Evolutionary conservation across 2,888 invertebrate genomes (phyloP).

Genomic region (Smittia sp.): DNA sequence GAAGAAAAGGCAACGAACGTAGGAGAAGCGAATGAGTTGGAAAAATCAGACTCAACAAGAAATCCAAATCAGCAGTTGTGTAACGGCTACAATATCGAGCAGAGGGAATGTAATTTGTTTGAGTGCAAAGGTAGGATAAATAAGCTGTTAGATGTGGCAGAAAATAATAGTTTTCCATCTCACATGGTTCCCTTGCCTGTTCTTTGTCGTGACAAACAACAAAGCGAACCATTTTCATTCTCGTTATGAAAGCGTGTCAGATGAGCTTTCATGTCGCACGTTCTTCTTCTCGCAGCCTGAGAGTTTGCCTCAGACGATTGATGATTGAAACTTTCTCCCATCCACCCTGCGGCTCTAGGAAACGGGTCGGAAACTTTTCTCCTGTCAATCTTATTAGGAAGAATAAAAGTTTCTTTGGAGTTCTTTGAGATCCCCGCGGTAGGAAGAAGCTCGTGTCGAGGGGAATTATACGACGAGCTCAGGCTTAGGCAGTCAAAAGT

Average conservation of each 20-base stretch:
- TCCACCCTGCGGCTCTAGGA: too few relatives aligned
- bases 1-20: conserved; percentile 20
- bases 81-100: conserved; percentile 54
- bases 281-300: too few relatives aligned
- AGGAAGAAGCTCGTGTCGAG: too few relatives aligned
- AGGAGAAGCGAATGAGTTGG: conserved; percentile 39
- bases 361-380: neutral
- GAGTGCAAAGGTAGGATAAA: conserved; percentile 51
- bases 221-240: too few relatives aligned
- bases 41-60: conserved; percentile 32
- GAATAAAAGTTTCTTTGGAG: neutral
- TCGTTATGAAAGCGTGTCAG: too few relatives aligned
- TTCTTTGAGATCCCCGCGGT: neutral
- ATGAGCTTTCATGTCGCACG: too few relatives aligned
- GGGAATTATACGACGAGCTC: too few relatives aligned
- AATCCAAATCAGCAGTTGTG: conserved; percentile 46
- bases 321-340: conserved; percentile 14
- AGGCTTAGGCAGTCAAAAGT: too few relatives aligned
- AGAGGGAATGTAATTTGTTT: conserved; percentile 53
- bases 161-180: too few relatives aligned
- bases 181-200: too few relatives aligned
- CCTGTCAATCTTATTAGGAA: conserved; percentile 1
- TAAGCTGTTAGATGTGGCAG: neutral
- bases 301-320: neutral
- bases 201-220: too few relatives aligned